Conservation (phyloP, 2,888 invertebrate species). For the Xestia sexstrigata region DNA sequence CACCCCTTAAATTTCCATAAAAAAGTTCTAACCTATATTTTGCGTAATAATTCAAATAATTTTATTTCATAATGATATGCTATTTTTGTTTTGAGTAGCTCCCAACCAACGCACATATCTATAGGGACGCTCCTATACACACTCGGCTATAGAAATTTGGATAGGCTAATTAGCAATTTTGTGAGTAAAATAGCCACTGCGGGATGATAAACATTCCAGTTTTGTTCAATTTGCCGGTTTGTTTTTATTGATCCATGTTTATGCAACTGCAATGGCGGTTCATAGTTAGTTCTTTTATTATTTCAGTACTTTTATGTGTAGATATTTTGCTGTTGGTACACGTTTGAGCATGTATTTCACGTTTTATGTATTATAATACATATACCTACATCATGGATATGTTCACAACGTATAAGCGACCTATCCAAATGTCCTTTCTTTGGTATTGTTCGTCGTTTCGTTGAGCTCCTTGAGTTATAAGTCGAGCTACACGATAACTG, state of each 20-base stretch:
- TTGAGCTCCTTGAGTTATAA: no score
- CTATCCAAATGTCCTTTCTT: no score
- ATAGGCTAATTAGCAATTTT: constrained; percentile 65
- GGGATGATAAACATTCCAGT: constrained; percentile 52
- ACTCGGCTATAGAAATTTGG: constrained; percentile 32
- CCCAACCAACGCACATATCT: constrained; percentile 19
- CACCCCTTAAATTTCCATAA: neutral
- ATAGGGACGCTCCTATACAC: constrained; percentile 9
- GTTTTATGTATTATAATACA: neutral
- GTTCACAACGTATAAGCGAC: no score
- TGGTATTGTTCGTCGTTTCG: no score
- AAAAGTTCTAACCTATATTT: neutral
- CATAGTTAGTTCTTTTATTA: constrained; percentile 48
- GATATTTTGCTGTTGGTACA: neutral
- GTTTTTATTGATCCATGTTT: constrained; percentile 62
- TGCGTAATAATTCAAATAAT: neutral
- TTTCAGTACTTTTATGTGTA: constrained; percentile 36
- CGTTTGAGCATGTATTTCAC: neutral
- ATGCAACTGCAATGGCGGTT: constrained; percentile 22
- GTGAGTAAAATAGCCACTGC: constrained; percentile 56
- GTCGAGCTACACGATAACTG: no score
- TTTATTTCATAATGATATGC: constrained; percentile 3
- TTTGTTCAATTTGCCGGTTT: constrained; percentile 51
- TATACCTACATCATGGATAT: no score
- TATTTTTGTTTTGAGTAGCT: constrained; percentile 24